phyloP scores from a whole-genome alignment of 2,888 invertebrate genomes.

The Dicycla oo region DNA sequence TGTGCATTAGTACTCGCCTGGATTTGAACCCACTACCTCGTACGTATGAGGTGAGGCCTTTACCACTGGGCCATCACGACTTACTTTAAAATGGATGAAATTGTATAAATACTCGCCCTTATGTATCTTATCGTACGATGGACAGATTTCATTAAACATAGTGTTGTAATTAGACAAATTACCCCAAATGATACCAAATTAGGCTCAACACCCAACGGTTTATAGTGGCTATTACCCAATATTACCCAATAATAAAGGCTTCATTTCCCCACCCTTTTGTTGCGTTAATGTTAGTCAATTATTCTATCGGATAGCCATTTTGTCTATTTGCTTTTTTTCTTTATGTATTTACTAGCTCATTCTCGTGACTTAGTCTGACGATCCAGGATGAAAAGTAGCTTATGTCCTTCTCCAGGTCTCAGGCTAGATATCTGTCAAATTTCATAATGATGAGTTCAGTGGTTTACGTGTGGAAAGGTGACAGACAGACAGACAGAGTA shows the following conservation, averaged over 20 bases:
- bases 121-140: not conserved
- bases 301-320: constrained; percentile 17
- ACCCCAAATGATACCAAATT: constrained; percentile 21
- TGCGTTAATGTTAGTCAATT: constrained; percentile 27
- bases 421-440: not conserved
- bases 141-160: not conserved
- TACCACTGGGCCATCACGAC: too few relatives aligned
- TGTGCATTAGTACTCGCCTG: too few relatives aligned
- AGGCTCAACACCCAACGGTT: not conserved
- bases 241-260: constrained; percentile 26
- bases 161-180: not conserved
- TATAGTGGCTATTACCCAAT: constrained; percentile 21
- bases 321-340: constrained; percentile 8
- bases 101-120: not conserved
- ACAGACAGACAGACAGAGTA: not conserved
- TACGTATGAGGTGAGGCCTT: too few relatives aligned
- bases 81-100: not conserved
- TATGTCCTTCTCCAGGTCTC: not conserved
- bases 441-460: not conserved
- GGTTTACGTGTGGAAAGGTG: not conserved
- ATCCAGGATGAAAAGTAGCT: not conserved
- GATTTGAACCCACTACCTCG: too few relatives aligned
- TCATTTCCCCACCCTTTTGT: constrained; percentile 5
- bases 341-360: not conserved
- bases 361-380: not conserved